Conservation (phyloP, 2,888 invertebrate genomes). For the Anthophora plumipes region DNA sequence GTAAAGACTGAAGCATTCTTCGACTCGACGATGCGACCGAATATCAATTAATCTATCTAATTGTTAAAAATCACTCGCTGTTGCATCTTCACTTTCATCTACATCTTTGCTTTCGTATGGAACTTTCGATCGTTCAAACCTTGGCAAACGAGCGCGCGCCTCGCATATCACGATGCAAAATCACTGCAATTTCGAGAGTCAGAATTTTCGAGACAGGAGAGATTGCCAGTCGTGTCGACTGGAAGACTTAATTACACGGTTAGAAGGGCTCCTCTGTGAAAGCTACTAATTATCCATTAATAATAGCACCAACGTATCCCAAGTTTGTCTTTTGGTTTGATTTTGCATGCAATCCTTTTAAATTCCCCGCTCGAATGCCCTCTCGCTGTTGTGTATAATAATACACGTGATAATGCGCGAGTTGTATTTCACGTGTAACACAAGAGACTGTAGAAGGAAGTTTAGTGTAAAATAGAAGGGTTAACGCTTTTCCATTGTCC, state of each 20-base stretch:
- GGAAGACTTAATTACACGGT: constrained; percentile 60
- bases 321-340: neutral
- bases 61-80: no score
- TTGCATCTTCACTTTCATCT: neutral
- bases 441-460: no score
- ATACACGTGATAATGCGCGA: constrained; percentile 14
- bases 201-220: constrained; percentile 29
- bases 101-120: neutral
- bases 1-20: no score
- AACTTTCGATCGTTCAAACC: neutral
- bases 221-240: constrained; percentile 28
- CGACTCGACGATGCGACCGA: no score
- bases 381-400: constrained; percentile 5
- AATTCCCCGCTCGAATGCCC: neutral
- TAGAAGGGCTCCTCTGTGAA: constrained; percentile 28
- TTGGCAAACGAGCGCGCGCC: neutral
- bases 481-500: constrained; percentile 12
- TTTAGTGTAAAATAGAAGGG: neutral
- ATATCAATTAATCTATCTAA: no score
- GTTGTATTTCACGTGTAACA: neutral
- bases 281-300: constrained; percentile 65
- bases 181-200: constrained; percentile 1
- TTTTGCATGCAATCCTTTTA: no score
- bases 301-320: constrained; percentile 27
- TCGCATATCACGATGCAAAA: neutral